Evolutionary conservation across 1,140 invertebrate species (phyloP).

Genomic region (Odontomachus brunneus): DNA sequence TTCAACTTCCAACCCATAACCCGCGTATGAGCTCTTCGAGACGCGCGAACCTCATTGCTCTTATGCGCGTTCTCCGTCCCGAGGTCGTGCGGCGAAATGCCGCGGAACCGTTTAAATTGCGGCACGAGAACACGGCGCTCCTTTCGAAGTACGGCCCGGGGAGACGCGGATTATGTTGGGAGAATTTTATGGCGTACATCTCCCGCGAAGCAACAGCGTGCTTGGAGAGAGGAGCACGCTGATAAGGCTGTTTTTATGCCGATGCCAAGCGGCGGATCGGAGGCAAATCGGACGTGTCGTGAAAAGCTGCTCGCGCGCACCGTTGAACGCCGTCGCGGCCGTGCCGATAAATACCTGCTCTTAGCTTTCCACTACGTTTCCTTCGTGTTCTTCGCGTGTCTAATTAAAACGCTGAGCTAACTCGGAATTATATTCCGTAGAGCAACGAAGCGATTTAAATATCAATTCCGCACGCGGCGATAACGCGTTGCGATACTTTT

Average conservation of each 20-base stretch:
- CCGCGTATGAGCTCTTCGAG: conserved; percentile 30
- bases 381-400: not conserved
- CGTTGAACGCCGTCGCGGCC: not conserved
- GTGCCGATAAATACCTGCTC: not conserved
- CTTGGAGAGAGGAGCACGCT: not conserved
- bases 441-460: not conserved
- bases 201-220: not conserved
- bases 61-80: conserved; percentile 29
- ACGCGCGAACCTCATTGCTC: conserved; percentile 46
- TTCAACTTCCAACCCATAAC: conserved; percentile 63
- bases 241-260: not conserved
- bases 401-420: not conserved
- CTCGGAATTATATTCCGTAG: not conserved
- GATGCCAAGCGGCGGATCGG: not conserved
- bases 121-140: not conserved
- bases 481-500: not conserved
- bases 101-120: conserved; percentile 35
- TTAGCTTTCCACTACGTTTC: not conserved
- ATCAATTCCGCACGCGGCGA: too few relatives aligned
- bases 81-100: conserved; percentile 15
- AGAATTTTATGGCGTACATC: not conserved
- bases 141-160: not conserved
- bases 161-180: not conserved
- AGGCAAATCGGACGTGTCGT: too few relatives aligned
- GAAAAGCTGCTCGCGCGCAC: not conserved